Percentiles rank a stretch among this genome's conserved stretches.
Conservation (phyloP, 2,113 vertebrate genomes). For the Lutjanus erythropterus region DNA sequence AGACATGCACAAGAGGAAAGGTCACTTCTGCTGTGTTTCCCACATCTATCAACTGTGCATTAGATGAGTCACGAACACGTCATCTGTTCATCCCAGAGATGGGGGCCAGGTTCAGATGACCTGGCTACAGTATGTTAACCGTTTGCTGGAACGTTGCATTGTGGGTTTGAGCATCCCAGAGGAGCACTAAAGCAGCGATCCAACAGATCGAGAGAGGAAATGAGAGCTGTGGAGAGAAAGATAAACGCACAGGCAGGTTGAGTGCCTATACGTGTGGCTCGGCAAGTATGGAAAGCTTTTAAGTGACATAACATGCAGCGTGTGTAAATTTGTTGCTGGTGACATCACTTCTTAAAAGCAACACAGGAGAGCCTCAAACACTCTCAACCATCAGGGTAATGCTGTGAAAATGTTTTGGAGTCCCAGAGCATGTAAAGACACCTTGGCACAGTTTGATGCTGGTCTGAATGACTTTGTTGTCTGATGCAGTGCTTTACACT, state of each 20-base stretch:
- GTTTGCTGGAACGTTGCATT: conserved; percentile 28
- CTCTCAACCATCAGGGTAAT: conserved; percentile 1
- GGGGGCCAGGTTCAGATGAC: conserved; percentile 16
- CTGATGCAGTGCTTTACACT: conserved; percentile 27
- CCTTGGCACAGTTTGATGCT: conserved; percentile 21
- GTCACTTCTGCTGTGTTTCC: conserved; percentile 10
- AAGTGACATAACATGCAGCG: conserved; percentile 40
- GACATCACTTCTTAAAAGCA: conserved; percentile 50
- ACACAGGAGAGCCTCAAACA: conserved; percentile 11
- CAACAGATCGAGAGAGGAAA: conserved; percentile 14
- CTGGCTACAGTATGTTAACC: conserved; percentile 17
- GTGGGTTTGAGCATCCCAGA: conserved; percentile 8
- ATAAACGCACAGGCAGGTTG: not conserved
- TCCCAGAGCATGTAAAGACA: conserved; percentile 23
- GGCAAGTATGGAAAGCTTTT: conserved; percentile 47
- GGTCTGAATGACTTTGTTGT: conserved; percentile 50
- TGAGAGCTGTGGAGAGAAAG: conserved; percentile 20
- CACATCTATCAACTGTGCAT: conserved; percentile 52
- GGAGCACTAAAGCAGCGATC: conserved; percentile 22
- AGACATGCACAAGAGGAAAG: conserved; percentile 1
- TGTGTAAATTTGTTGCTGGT: conserved; percentile 31
- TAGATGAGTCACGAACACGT: conserved; percentile 52
- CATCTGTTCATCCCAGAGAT: conserved; percentile 10
- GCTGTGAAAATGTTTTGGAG: not conserved
- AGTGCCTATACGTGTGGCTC: not conserved